These are phyloP conservation scores for Drosophila subobscura DNA, from an alignment of 1,140 invertebrate genomes.

Conservation along the genomic window DNA sequence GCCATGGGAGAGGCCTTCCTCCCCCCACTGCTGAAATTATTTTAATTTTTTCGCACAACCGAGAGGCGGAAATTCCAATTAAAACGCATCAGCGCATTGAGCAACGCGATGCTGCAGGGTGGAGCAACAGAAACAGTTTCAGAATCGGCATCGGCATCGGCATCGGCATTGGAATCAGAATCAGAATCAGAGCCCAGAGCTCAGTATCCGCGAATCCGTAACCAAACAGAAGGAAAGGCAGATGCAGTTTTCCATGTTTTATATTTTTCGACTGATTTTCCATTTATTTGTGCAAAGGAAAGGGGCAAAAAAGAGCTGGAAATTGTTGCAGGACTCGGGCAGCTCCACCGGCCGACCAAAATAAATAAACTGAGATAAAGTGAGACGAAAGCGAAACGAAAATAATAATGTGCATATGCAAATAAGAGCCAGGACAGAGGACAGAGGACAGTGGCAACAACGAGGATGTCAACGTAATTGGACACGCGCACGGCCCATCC, in stretches of 20 bases:
- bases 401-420: conserved; percentile 80
- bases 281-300: conserved; percentile 72
- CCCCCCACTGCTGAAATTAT: conserved; percentile 46
- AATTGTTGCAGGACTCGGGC: conserved; percentile 33
- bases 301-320: conserved; percentile 2
- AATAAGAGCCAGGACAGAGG: conserved; percentile 45
- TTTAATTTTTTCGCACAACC: conserved; percentile 73
- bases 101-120: conserved; percentile 8
- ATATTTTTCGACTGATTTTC: conserved; percentile 70
- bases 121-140: background rate
- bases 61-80: conserved; percentile 78
- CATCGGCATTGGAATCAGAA: conserved; percentile 31
- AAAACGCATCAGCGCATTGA: conserved; percentile 73
- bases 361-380: conserved; percentile 78
- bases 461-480: conserved; percentile 73
- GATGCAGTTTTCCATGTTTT: conserved; percentile 33
- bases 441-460: conserved; percentile 37
- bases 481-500: conserved; percentile 44
- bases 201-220: conserved; percentile 21
- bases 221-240: conserved; percentile 29
- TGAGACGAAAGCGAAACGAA: conserved; percentile 60
- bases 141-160: conserved; percentile 14
- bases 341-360: conserved; percentile 22
- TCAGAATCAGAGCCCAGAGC: conserved; percentile 15
- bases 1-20: background rate